Conservation (phyloP, 2,797 vertebrate genomes). For the Ambastaia sidthimunki region DNA sequence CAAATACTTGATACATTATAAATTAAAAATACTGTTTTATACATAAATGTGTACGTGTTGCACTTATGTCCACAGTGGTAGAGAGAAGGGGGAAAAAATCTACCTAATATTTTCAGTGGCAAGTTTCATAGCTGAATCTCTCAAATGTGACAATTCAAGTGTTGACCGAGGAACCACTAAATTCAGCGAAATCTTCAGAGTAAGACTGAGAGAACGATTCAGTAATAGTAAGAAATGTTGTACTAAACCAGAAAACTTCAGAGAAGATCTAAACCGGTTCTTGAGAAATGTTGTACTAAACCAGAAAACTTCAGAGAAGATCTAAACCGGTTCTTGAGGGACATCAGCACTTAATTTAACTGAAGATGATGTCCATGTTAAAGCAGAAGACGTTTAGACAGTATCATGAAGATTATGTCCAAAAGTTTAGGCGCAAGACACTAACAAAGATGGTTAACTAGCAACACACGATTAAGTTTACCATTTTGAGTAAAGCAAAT, state of each 20-base stretch:
- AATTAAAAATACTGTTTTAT: slow-evolving; percentile 97
- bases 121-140: slow-evolving; percentile 32
- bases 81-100: slow-evolving; percentile 57
- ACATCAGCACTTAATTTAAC: slow-evolving; percentile 36
- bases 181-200: slow-evolving; percentile 6
- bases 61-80: slow-evolving; percentile 79
- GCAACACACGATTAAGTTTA: slow-evolving; percentile 52
- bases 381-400: slow-evolving; percentile 29
- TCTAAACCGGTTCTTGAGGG: neutral
- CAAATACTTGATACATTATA: slow-evolving; percentile 91
- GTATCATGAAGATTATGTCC: slow-evolving; percentile 57
- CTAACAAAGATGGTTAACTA: slow-evolving; percentile 63
- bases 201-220: slow-evolving; percentile 20
- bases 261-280: neutral
- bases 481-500: slow-evolving; percentile 49
- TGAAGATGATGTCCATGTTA: slow-evolving; percentile 31
- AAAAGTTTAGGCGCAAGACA: slow-evolving; percentile 71
- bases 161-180: neutral
- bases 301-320: neutral
- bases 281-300: neutral
- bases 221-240: slow-evolving; percentile 3
- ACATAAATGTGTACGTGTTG: slow-evolving; percentile 86
- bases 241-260: neutral
- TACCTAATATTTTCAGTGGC: slow-evolving; percentile 19
- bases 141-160: neutral